phyloP scores from a whole-genome alignment of 2,888 invertebrate species.

The Lasioglossum morio region DNA sequence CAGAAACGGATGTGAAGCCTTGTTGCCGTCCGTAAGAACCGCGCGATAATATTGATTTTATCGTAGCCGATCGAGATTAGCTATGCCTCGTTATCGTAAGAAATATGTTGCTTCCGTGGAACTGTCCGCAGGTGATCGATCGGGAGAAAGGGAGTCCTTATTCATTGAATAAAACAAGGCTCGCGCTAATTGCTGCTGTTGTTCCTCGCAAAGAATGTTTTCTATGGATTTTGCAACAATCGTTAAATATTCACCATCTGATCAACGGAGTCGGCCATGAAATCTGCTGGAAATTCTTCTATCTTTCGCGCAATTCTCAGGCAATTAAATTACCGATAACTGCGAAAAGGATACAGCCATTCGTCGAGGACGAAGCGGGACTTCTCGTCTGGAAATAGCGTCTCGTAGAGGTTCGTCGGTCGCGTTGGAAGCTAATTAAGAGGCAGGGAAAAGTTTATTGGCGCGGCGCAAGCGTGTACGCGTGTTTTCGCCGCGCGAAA shows the following conservation, averaged over 20 bases:
- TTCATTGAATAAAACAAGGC: background rate
- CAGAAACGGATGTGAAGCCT: background rate
- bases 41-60: background rate
- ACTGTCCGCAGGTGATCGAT: background rate
- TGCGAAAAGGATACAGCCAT: too few species aligned
- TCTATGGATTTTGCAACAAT: background rate
- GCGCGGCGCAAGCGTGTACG: background rate
- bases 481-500: constrained; percentile 6
- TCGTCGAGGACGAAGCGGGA: background rate
- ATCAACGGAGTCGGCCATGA: background rate
- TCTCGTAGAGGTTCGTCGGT: background rate
- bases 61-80: background rate
- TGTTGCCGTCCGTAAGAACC: background rate
- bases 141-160: background rate
- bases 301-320: background rate
- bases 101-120: background rate
- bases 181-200: background rate
- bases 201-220: background rate
- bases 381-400: background rate
- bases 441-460: constrained; percentile 11
- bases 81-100: background rate
- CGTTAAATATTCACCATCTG: too few species aligned
- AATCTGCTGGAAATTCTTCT: background rate
- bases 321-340: too few species aligned
- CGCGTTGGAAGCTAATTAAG: constrained; percentile 6